These are phyloP conservation scores for Sebastes schlegelii DNA, from an alignment of 2,113 vertebrate genomes.

Conservation along the genomic window DNA sequence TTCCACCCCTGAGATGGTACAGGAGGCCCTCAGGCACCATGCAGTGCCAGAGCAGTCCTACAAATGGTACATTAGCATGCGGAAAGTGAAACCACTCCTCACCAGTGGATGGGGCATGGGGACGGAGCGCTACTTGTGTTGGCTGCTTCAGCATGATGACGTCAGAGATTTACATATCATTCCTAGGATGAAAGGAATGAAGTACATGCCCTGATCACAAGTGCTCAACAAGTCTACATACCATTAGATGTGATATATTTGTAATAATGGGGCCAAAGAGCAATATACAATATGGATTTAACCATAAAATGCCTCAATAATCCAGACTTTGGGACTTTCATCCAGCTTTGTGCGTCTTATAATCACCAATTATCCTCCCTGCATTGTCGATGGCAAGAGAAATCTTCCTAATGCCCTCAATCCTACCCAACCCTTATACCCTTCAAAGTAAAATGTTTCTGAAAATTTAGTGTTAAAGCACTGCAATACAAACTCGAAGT, in stretches of 20 bases:
- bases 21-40: conserved; percentile 82
- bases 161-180: conserved; percentile 86
- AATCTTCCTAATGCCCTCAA: not conserved
- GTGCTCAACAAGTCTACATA: not conserved
- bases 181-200: conserved; percentile 83
- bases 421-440: not conserved
- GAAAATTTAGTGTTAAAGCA: not conserved
- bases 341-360: not conserved
- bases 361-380: not conserved
- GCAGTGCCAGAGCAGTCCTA: conserved; percentile 82
- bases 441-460: not conserved
- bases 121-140: conserved; percentile 85
- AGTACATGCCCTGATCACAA: conserved; percentile 82
- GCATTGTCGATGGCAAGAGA: not conserved
- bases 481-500: not conserved
- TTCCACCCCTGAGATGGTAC: conserved; percentile 79
- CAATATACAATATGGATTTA: not conserved
- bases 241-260: conserved; percentile 12
- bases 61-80: conserved; percentile 85
- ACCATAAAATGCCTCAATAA: not conserved
- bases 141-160: conserved; percentile 85
- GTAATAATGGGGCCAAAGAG: not conserved
- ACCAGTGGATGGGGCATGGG: conserved; percentile 89
- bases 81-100: conserved; percentile 77
- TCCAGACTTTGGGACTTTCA: not conserved